phyloP scores from a whole-genome alignment of 2,888 invertebrate genomes.

The Formica aserva region DNA sequence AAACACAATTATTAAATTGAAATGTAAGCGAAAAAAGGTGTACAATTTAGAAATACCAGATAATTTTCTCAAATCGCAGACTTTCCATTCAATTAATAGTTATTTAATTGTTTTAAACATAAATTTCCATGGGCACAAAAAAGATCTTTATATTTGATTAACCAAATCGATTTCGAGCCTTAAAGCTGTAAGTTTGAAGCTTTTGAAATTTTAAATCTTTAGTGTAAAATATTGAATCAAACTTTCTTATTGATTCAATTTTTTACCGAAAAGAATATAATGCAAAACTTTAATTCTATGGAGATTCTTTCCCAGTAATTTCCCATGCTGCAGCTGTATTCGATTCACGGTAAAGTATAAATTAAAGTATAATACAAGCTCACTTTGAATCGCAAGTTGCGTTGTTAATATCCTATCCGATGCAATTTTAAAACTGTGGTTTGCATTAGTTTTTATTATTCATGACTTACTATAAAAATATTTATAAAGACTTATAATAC shows the following conservation, averaged over 20 bases:
- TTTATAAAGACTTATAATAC: neutral
- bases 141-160: slow-evolving; percentile 32
- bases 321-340: slow-evolving; percentile 14
- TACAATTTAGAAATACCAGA: neutral
- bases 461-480: neutral
- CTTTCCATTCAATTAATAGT: neutral
- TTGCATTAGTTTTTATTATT: neutral
- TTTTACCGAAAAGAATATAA: neutral
- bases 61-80: neutral
- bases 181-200: neutral
- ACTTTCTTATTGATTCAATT: neutral
- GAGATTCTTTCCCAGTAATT: slow-evolving; percentile 37
- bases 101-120: neutral
- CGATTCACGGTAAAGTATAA: neutral
- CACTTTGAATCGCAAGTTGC: neutral
- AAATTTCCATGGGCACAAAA: neutral
- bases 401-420: neutral
- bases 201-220: neutral
- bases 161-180: neutral
- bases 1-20: neutral
- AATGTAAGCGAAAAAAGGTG: neutral
- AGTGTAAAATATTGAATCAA: neutral
- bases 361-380: slow-evolving; percentile 38
- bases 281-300: slow-evolving; percentile 36
- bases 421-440: slow-evolving; percentile 20